Evolutionary conservation across 2,888 invertebrate species (phyloP), one percentile per base, ranked within the genome.

Genomic region (Masnerella sp.): DNA sequence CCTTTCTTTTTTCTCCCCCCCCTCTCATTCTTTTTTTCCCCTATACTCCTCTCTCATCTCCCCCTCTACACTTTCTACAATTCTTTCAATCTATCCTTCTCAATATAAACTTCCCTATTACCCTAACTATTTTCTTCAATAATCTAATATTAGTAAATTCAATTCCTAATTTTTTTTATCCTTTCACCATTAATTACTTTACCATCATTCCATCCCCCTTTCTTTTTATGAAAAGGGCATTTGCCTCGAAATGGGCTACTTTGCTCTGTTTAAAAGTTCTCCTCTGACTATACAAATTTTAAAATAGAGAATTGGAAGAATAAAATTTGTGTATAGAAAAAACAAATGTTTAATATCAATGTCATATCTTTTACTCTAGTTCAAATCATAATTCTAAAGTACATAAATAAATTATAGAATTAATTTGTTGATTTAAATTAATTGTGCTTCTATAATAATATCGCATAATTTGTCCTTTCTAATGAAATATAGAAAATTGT

Each of bases 51-150:
- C n/a, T n/a, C n/a, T n/a, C n/a, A n/a, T n/a, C n/a, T n/a, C n/a
- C n/a, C n/a, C n/a, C n/a, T n/a, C n/a, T n/a, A n/a, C n/a, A 54
- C 22, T 59, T 56, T 61, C 47, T 64, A 49, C 56, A 71, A 25
- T 45, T 58, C n/a, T 56, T 30, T 59, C 71, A 52, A 52, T 71
- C 58, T 72, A 71, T 59, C 34, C 2, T 49, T 65, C 59, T 58
- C 59, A 71, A 58, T 62, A 61, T 69, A 61, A 52, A 69, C 54
- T 69, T 54, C 52, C 56, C 62, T 51, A 59, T 68, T 45, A 43
- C 51, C 45, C 25, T 52, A 68, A 68, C 69, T 45, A 69, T 43
- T 45, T 59, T 52, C 25, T 49, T 69, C 56, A 62, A 70, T 56
- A 56, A 69, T 69, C 42, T 69, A 61, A 61, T 20, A 45, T 52